A percentile compares a stretch with the other conserved stretches of the same genome.
Evolutionary conservation across 2,888 invertebrate genomes (phyloP).

Genomic region (Bombyx huttoni): DNA sequence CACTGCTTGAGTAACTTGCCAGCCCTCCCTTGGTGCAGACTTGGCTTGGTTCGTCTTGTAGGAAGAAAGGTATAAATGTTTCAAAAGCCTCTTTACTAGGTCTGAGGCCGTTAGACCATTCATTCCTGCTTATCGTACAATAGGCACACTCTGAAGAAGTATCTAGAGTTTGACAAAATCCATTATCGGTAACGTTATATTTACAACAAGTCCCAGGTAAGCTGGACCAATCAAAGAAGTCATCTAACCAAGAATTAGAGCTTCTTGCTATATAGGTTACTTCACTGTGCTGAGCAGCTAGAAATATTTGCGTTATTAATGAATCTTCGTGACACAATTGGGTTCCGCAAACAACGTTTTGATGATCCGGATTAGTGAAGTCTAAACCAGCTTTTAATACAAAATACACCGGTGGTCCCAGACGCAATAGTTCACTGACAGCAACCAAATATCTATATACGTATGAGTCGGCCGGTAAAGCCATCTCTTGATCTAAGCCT

Average conservation of each 20-base stretch:
- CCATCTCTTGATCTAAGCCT: constrained; percentile 93
- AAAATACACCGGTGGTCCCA: constrained; percentile 96
- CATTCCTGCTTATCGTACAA: constrained; percentile 60
- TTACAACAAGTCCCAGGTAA: constrained; percentile 76
- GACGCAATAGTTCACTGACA: constrained; percentile 79
- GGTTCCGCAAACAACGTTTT: constrained; percentile 84
- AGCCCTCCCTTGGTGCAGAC: constrained; percentile 84
- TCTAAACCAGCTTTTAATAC: constrained; percentile 86
- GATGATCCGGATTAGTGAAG: constrained; percentile 76
- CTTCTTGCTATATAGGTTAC: constrained; percentile 82
- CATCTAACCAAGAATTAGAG: constrained; percentile 94
- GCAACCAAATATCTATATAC: constrained; percentile 88
- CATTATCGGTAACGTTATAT: constrained; percentile 70
- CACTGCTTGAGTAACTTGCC: constrained; percentile 77
- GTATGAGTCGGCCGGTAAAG: constrained; percentile 93
- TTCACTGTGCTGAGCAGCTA: constrained; percentile 76
- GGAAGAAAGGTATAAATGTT: constrained; percentile 79
- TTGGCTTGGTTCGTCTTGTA: constrained; percentile 78
- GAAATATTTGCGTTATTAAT: constrained; percentile 78
- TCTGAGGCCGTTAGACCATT: constrained; percentile 61
- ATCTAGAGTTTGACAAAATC: constrained; percentile 77
- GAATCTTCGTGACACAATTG: constrained; percentile 79
- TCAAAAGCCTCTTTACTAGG: constrained; percentile 74
- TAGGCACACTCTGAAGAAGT: constrained; percentile 46
- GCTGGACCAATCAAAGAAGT: constrained; percentile 89